Conservation (phyloP, 2,797 vertebrate species). For the Loriculus beryllinus region DNA sequence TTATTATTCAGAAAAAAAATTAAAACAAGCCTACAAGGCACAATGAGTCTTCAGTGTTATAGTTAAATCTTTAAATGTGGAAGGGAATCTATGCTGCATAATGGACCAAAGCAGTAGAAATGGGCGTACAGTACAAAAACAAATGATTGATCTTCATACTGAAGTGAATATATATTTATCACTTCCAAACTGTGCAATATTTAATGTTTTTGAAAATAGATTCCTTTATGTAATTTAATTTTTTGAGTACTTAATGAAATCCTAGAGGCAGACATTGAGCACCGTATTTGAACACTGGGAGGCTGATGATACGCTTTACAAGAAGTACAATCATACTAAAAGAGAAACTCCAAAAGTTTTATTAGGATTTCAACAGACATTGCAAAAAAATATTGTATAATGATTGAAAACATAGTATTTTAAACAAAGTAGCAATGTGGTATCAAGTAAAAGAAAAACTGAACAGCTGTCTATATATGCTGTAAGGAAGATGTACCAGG, state of each 20-base stretch:
- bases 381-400: constrained; percentile 70
- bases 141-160: neutral
- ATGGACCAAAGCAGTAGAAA: neutral
- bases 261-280: neutral
- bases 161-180: neutral
- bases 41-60: neutral
- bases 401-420: constrained; percentile 68
- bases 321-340: constrained; percentile 28
- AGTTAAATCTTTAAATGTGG: neutral
- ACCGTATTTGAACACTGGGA: neutral
- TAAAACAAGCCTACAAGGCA: neutral
- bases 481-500: constrained; percentile 57
- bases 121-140: neutral
- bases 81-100: neutral
- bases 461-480: constrained; percentile 60
- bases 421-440: constrained; percentile 68
- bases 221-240: neutral
- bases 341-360: constrained; percentile 71
- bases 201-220: neutral
- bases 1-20: neutral
- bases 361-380: constrained; percentile 75
- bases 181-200: neutral
- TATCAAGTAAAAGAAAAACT: constrained; percentile 68
- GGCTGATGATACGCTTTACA: neutral
- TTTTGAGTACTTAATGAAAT: neutral